Conservation (phyloP, 2,888 invertebrate genomes). For the Prenolepis imparis region DNA sequence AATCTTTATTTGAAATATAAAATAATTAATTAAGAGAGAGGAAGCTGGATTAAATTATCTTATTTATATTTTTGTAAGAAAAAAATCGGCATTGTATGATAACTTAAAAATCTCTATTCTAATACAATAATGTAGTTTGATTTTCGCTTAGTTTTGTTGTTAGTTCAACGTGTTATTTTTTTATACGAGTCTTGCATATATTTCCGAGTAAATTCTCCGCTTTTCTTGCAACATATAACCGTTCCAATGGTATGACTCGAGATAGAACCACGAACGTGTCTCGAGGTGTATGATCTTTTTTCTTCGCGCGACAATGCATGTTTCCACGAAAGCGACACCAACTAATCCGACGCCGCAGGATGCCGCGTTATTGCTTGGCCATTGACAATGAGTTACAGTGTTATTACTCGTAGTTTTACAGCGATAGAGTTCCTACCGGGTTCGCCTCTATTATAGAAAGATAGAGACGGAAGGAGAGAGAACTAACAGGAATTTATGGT, state of each 20-base stretch:
- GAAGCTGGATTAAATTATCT: background rate
- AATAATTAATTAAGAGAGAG: background rate
- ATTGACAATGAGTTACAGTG: constrained; percentile 75
- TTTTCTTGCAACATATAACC: background rate
- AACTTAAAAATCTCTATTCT: background rate
- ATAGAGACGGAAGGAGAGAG: constrained; percentile 13
- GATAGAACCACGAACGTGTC: constrained; percentile 25
- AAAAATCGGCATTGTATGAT: background rate
- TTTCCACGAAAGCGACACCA: constrained; percentile 69
- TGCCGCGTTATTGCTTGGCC: constrained; percentile 65
- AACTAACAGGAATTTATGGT: constrained; percentile 63
- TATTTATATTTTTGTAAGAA: background rate
- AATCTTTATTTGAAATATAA: too few species aligned
- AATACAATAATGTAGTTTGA: background rate
- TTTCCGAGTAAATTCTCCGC: background rate
- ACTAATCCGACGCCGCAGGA: constrained; percentile 69
- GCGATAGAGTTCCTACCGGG: constrained; percentile 76
- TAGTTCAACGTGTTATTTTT: background rate
- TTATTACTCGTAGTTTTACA: constrained; percentile 77
- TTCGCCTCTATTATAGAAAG: constrained; percentile 44
- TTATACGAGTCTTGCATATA: background rate
- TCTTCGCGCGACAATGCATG: constrained; percentile 51
- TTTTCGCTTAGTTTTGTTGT: background rate
- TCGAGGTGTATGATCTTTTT: constrained; percentile 23
- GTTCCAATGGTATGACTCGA: background rate